Percentiles rank a stretch among this genome's conserved stretches.
Conservation (phyloP, 35 echinoderm and acorn worm genomes). For the Patiria miniata region DNA sequence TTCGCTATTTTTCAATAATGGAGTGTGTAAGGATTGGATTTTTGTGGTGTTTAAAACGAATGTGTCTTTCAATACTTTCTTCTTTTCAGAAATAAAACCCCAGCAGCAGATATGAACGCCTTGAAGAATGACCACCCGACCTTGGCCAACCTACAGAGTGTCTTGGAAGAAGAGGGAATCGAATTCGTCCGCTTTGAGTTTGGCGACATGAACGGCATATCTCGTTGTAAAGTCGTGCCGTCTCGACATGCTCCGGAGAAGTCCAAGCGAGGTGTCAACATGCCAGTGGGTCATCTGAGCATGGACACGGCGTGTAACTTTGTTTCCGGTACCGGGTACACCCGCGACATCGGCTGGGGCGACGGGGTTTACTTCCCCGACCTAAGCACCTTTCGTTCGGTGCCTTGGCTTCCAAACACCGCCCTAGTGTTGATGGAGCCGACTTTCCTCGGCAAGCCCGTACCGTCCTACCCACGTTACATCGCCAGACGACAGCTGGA, state of each 20-base stretch:
- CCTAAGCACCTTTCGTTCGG: constrained; percentile 66
- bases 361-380: constrained; percentile 74
- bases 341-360: constrained; percentile 53
- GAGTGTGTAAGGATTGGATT: too few relatives aligned
- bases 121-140: not conserved
- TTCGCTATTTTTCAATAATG: too few relatives aligned
- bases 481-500: constrained; percentile 73
- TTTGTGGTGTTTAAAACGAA: too few relatives aligned
- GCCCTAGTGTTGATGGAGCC: constrained; percentile 55
- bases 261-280: constrained; percentile 37
- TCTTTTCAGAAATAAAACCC: too few relatives aligned
- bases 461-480: constrained; percentile 43
- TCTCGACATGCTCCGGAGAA: constrained; percentile 69
- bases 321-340: constrained; percentile 48
- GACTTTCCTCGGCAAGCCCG: constrained; percentile 1
- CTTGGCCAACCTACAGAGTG: constrained; percentile 42
- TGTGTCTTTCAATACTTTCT: too few relatives aligned
- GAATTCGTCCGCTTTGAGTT: constrained; percentile 88
- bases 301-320: constrained; percentile 50
- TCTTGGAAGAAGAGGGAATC: constrained; percentile 43
- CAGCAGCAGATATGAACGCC: too few relatives aligned
- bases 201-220: constrained; percentile 82
- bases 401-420: constrained; percentile 68
- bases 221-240: constrained; percentile 80
- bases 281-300: constrained; percentile 63